These are phyloP conservation scores for Subanguina moxae DNA, from an alignment of 1,140 invertebrate species.

Conservation along the genomic window DNA sequence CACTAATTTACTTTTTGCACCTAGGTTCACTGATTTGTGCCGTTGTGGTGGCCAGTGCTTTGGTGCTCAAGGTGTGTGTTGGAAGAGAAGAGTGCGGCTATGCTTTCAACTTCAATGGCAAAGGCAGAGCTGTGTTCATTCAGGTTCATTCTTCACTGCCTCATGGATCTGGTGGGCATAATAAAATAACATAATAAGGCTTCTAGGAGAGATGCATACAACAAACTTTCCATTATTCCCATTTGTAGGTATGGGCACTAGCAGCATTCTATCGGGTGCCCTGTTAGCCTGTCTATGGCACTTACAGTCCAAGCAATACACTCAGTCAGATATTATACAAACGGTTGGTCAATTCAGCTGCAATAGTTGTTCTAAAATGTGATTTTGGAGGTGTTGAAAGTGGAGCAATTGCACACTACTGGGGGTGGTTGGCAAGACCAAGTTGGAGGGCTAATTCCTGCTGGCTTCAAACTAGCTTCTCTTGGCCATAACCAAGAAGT, in stretches of 20 bases:
- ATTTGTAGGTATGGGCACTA: slow-evolving; percentile 39
- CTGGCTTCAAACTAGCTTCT: slow-evolving; percentile 1
- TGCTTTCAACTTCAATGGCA: slow-evolving; percentile 6
- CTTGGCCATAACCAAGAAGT: slow-evolving; percentile 14
- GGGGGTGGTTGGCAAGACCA: slow-evolving; percentile 53
- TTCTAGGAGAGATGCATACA: not conserved
- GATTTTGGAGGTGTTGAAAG: slow-evolving; percentile 27
- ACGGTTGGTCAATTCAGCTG: not conserved
- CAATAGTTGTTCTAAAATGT: slow-evolving; percentile 1
- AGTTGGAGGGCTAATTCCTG: slow-evolving; percentile 40
- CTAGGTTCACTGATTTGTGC: slow-evolving; percentile 34
- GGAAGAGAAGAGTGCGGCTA: slow-evolving; percentile 10
- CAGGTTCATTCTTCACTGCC: slow-evolving; percentile 31
- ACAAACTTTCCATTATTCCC: not conserved
- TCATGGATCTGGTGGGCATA: slow-evolving; percentile 38
- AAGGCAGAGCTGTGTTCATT: slow-evolving; percentile 5
- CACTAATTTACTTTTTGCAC: not conserved
- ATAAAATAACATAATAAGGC: not conserved
- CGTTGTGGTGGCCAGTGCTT: slow-evolving; percentile 21
- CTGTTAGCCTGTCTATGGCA: slow-evolving; percentile 28
- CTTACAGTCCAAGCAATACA: slow-evolving; percentile 21
- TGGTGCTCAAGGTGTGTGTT: slow-evolving; percentile 16
- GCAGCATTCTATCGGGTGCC: slow-evolving; percentile 40
- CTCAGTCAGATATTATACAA: slow-evolving; percentile 16
- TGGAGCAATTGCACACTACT: slow-evolving; percentile 50